These are phyloP conservation scores for Epinephelus moara DNA, from an alignment of 2,113 vertebrate genomes.

Conservation along the genomic window DNA sequence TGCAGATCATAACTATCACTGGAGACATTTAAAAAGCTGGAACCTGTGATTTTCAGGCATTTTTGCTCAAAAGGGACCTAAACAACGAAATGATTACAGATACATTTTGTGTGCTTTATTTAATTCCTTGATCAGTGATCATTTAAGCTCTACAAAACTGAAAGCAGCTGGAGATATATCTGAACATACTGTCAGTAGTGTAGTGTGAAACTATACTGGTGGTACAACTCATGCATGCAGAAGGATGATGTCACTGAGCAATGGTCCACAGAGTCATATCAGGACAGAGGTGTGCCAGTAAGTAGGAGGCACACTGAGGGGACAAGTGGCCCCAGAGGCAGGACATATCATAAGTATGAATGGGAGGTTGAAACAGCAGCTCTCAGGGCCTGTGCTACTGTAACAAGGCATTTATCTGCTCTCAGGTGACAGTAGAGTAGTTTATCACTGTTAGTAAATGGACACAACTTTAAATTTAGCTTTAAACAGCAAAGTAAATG, in stretches of 20 bases:
- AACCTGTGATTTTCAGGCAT: not conserved
- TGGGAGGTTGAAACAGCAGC: too few relatives aligned
- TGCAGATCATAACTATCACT: not conserved
- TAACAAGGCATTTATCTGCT: not conserved
- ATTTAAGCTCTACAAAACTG: not conserved
- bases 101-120: not conserved
- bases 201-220: not conserved
- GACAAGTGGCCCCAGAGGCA: not conserved
- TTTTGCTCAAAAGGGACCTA: too few relatives aligned
- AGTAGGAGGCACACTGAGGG: not conserved
- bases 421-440: fast-evolving
- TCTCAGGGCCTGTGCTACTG: not conserved
- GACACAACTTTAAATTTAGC: too few relatives aligned
- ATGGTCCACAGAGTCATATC: not conserved
- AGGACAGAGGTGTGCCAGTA: not conserved
- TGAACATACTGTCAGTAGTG: not conserved
- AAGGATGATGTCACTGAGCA: not conserved
- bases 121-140: not conserved
- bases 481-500: too few relatives aligned
- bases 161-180: not conserved
- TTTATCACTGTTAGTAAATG: fast-evolving
- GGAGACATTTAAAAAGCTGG: not conserved
- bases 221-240: not conserved
- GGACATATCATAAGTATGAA: not conserved
- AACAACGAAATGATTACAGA: not conserved